Base-by-base conservation (phyloP, 2,113 vertebrate species). In the Corydoras sp. region DNA sequence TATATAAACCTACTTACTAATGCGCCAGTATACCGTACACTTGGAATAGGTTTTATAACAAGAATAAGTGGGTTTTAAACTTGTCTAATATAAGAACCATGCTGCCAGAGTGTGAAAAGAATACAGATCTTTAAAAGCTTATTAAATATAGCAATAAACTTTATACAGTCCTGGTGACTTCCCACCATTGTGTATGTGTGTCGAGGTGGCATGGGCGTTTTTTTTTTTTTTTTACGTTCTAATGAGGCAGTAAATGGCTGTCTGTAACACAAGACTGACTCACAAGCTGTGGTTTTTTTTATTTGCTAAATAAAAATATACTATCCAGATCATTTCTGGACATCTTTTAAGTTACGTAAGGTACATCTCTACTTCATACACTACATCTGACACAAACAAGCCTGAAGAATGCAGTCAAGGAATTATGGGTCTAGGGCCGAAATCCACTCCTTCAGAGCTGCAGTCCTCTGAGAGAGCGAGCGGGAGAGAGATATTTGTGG, bases 241-340 rank as follows among this genome's bases (percentile, higher is more conserved):
- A 72, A 76, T 64, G 69, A 72, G 75, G 64, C 59, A 63, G 49
- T 71, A 68, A 72, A 72, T 68, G 51, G 75, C 58, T 62, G 58
- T 58, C 58, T 62, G 58, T 58, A 65, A 67, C 43, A 24, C 43
- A 72, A 64, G 43, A 58, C 72, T 68, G 75, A 72, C 64, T 76
- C 75, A 76, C 49, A 24, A 68, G 15, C 74, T 50, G 18, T 49
- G 54, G 15, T 55, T 43, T 5, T 55, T 55, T 71, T 49, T 31
- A 56, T 72, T 76, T 72, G 69, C 64, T 64, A 14, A 76, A 68
- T 58, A 58, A 72, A 71, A 76, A 76, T 64, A 63, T 68, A 62
- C 32, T 54, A 24, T 32, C 71, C 65, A 32, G 65, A 62, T 67
- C n/a, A 9, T 65, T 29, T 32, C 4, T 51, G n/a, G n/a, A 32